phyloP scores from a whole-genome alignment of 2,113 vertebrate genomes.

The Dinomys branickii region DNA sequence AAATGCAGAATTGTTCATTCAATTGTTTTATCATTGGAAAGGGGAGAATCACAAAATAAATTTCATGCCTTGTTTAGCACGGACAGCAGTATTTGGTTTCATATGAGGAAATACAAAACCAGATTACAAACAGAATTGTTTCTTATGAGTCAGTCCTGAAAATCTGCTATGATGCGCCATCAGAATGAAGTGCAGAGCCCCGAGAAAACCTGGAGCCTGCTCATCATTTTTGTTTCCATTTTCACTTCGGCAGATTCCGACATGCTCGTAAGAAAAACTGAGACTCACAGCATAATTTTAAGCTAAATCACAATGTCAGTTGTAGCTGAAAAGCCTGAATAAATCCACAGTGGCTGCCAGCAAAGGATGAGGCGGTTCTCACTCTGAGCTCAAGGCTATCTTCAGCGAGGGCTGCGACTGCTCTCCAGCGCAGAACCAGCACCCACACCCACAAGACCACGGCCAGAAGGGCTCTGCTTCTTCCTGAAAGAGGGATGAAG shows the following conservation, averaged over 20 bases:
- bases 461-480: background rate
- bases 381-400: background rate
- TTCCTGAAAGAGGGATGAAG: background rate
- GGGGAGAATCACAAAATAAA: background rate
- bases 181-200: background rate
- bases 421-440: background rate
- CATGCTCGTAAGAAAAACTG: background rate
- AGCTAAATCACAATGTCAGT: slow-evolving; percentile 60
- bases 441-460: background rate
- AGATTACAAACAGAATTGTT: background rate
- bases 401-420: background rate
- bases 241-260: slow-evolving; percentile 63
- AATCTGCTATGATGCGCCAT: accelerated
- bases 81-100: background rate
- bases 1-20: background rate
- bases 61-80: background rate
- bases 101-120: background rate
- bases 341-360: background rate
- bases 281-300: slow-evolving; percentile 67
- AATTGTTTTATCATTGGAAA: background rate
- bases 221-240: slow-evolving; percentile 44
- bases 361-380: background rate
- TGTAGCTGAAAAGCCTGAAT: background rate
- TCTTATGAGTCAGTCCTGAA: background rate
- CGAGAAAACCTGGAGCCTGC: no score